Conservation (phyloP, 2,888 invertebrate species). For the Meteorus colon region DNA sequence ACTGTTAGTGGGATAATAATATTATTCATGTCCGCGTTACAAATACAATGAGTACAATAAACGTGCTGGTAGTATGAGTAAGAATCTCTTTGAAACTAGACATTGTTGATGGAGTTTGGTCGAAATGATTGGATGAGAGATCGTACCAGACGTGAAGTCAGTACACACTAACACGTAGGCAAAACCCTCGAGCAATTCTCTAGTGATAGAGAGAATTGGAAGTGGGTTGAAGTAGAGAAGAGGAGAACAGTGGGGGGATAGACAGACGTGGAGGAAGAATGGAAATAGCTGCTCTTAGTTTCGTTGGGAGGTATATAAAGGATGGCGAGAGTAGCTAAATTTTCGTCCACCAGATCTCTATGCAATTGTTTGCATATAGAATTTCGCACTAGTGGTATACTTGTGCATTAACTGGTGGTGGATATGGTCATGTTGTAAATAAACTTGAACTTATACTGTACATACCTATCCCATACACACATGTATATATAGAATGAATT, state of each 20-base stretch:
- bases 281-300: not conserved
- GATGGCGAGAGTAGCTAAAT: not conserved
- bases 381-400: not conserved
- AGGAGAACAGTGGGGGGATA: not conserved
- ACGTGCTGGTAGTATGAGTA: not conserved
- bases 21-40: no score
- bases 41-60: not conserved
- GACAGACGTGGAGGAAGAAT: not conserved
- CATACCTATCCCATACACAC: not conserved
- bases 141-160: not conserved
- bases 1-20: no score
- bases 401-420: not conserved
- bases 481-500: not conserved
- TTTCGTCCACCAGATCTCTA: not conserved
- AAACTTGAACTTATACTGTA: not conserved
- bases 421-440: not conserved
- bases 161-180: not conserved
- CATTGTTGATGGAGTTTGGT: not conserved
- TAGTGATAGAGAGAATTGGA: not conserved
- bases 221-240: not conserved
- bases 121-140: not conserved
- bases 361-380: conserved; percentile 15
- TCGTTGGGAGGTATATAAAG: not conserved
- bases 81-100: not conserved
- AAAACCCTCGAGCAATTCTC: not conserved